Evolutionary conservation across 2,113 vertebrate species (phyloP).

Genomic region (Chlamydotis undulata): DNA sequence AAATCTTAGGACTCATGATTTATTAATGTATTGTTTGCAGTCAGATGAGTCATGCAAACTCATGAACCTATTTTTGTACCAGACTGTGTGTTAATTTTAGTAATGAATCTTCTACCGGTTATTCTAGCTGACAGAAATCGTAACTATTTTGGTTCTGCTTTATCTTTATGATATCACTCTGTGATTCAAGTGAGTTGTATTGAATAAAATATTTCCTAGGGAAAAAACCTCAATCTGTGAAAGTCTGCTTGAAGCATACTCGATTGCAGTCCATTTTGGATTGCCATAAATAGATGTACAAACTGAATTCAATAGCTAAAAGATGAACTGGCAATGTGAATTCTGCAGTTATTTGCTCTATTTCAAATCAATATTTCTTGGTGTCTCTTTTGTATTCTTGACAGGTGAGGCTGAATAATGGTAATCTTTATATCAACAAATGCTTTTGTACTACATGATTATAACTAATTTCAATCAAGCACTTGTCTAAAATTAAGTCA

Average conservation of each 20-base stretch:
- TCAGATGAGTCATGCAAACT: constrained; percentile 13
- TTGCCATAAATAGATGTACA: background rate
- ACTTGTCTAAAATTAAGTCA: constrained; percentile 34
- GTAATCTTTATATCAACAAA: constrained; percentile 10
- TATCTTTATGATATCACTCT: background rate
- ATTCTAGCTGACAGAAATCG: constrained; percentile 8
- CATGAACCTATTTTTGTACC: background rate
- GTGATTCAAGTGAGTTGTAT: constrained; percentile 7
- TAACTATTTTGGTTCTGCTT: constrained; percentile 15
- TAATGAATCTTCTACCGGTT: constrained; percentile 1
- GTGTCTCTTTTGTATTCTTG: background rate
- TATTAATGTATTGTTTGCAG: constrained; percentile 17
- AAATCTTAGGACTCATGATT: background rate
- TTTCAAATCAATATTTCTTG: constrained; percentile 19
- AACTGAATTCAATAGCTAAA: background rate
- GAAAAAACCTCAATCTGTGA: background rate
- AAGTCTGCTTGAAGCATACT: background rate
- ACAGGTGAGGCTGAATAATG: background rate
- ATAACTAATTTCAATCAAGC: constrained; percentile 19
- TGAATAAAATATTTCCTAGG: constrained; percentile 1
- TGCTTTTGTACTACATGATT: background rate
- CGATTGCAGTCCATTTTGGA: constrained; percentile 26
- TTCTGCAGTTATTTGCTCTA: constrained; percentile 18
- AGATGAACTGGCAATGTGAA: background rate
- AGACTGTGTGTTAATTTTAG: constrained; percentile 20